Percentiles rank a stretch among this genome's conserved stretches.
Conservation (phyloP, 1,140 invertebrate species). For the Coelopa frigida region DNA sequence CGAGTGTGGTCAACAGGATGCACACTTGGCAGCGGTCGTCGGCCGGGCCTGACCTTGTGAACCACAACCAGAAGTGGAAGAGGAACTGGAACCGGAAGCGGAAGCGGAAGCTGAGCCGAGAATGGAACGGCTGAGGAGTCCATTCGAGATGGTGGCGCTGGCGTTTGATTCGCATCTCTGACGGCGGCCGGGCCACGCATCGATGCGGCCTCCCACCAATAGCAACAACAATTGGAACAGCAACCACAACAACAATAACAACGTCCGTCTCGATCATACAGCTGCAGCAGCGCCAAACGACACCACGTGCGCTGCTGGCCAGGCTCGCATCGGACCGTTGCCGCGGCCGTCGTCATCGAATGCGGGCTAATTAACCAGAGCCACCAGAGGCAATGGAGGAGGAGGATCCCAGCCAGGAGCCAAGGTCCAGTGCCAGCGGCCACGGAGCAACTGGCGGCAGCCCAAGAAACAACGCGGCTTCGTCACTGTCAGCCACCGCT, state of each 20-base stretch:
- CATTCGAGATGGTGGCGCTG: neutral
- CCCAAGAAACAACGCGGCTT: constrained; percentile 12
- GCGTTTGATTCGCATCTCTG: neutral
- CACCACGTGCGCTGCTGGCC: constrained; percentile 1
- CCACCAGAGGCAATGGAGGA: neutral
- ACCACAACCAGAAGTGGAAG: neutral
- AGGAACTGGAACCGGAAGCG: constrained; percentile 1
- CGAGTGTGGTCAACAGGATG: constrained; percentile 1
- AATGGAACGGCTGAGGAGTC: neutral
- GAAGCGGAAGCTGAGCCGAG: neutral
- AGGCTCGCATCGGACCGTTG: neutral
- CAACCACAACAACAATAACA: constrained; percentile 1
- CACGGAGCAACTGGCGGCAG: constrained; percentile 23
- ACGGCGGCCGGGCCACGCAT: neutral
- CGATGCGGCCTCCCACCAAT: constrained; percentile 6
- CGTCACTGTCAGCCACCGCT: neutral
- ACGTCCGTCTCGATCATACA: constrained; percentile 43
- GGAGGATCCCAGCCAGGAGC: no score
- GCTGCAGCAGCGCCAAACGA: constrained; percentile 15
- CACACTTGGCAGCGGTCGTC: neutral
- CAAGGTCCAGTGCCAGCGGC: constrained; percentile 21
- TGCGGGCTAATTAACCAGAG: neutral
- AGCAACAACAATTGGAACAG: constrained; percentile 8
- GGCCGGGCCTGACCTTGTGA: no score
- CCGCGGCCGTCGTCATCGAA: no score